Evolutionary conservation across 2,113 vertebrate species (phyloP).

Genomic region (rabbit (Oryctolagus cuniculus)): DNA sequence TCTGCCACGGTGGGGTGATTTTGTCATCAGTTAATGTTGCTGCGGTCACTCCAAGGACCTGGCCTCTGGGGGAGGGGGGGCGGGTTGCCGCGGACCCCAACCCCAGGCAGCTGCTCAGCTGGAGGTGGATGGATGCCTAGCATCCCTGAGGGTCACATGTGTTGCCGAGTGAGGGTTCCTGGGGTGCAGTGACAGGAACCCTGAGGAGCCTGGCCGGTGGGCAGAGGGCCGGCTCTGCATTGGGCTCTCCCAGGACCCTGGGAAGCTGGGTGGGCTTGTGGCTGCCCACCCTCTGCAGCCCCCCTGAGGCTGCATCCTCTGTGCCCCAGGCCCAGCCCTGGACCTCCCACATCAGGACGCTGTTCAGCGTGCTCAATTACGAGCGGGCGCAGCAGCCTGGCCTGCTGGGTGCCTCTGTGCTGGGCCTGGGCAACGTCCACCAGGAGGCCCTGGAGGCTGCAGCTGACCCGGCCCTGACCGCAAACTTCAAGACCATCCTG

Average conservation of each 20-base stretch:
- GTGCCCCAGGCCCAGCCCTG: constrained; percentile 68
- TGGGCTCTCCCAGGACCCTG: too few relatives aligned
- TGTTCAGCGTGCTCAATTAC: constrained; percentile 92
- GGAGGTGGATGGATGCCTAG: too few relatives aligned
- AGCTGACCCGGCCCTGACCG: constrained; percentile 67
- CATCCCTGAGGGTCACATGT: too few relatives aligned
- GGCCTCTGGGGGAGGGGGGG: too few relatives aligned
- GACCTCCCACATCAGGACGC: constrained; percentile 86
- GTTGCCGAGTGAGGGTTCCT: too few relatives aligned
- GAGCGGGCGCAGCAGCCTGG: constrained; percentile 85
- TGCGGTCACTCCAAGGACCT: neutral
- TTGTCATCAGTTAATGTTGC: too few relatives aligned
- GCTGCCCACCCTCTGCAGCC: too few relatives aligned
- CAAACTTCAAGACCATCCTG: constrained; percentile 86
- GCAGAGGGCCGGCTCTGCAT: too few relatives aligned
- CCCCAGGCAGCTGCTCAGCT: neutral
- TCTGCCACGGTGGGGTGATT: neutral
- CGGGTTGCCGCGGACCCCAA: neutral
- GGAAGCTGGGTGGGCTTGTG: too few relatives aligned
- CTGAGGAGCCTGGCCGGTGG: too few relatives aligned
- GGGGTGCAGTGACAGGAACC: too few relatives aligned
- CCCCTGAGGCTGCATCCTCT: too few relatives aligned
- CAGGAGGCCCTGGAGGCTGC: constrained; percentile 78
- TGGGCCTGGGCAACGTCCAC: constrained; percentile 93
- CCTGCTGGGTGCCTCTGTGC: constrained; percentile 93